Conservation (phyloP, 2,113 vertebrate species). For the Alectura lathami region DNA sequence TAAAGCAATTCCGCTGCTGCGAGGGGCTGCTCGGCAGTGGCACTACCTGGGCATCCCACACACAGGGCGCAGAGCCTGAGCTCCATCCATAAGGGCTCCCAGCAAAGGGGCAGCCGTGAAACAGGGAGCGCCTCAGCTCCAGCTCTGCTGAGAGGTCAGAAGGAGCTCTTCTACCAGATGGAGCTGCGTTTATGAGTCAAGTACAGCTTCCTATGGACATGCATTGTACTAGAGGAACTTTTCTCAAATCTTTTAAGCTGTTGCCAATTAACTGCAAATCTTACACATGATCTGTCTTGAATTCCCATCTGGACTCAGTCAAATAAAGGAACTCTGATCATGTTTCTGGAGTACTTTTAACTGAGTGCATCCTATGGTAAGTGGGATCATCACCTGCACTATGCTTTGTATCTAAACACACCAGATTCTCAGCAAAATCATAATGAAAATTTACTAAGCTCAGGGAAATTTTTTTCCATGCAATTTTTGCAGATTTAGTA, state of each 20-base stretch:
- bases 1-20: background rate
- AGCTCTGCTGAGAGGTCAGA: background rate
- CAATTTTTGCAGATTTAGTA: background rate
- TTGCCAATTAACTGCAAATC: background rate
- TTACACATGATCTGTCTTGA: background rate
- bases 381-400: background rate
- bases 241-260: background rate
- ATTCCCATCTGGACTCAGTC: background rate
- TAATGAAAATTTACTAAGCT: background rate
- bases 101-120: background rate
- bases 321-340: background rate
- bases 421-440: background rate
- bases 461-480: background rate
- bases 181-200: background rate
- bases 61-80: background rate
- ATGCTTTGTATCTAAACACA: background rate
- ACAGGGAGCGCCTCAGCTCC: background rate
- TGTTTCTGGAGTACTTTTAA: background rate
- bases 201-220: background rate
- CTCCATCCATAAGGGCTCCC: background rate
- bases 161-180: background rate
- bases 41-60: rapidly evolving
- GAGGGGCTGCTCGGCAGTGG: background rate
- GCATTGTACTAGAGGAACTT: background rate
- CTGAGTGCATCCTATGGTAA: background rate